Percentiles rank a stretch among this genome's conserved stretches.
phyloP scores from a whole-genome alignment of 2,113 vertebrate genomes.

The Gadus chalcogrammus region DNA sequence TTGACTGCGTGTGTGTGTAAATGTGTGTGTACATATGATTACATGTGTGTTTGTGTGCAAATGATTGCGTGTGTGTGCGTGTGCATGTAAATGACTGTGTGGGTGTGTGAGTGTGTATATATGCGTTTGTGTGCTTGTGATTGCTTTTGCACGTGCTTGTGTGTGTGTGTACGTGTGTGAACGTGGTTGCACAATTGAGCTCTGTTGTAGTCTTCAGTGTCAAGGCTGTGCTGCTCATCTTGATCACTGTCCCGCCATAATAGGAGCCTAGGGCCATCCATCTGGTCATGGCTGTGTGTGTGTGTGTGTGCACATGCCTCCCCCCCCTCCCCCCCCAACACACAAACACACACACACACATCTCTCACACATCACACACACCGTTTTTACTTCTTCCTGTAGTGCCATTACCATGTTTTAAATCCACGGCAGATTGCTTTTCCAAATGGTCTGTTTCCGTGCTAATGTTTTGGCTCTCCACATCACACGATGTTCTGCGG shows the following conservation, averaged over 20 bases:
- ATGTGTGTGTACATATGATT: no score
- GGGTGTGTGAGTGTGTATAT: not conserved
- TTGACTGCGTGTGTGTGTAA: no score
- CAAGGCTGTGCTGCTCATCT: conserved; percentile 49
- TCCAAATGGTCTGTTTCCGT: no score
- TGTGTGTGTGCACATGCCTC: conserved; percentile 21
- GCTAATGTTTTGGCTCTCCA: no score
- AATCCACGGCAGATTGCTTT: no score
- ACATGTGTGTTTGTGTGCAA: not conserved
- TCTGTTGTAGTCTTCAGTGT: conserved; percentile 20
- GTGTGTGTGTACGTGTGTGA: conserved; percentile 13
- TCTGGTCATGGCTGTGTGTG: conserved; percentile 35
- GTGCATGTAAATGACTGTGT: conserved; percentile 28
- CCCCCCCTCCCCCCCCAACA: no score
- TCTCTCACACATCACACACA: not conserved
- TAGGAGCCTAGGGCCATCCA: conserved; percentile 51
- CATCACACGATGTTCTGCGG: not conserved
- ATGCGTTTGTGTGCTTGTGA: conserved; percentile 31
- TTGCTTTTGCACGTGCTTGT: not conserved
- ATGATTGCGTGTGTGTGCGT: not conserved
- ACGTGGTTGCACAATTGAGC: not conserved
- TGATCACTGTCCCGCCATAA: conserved; percentile 58
- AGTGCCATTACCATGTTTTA: conserved; percentile 14
- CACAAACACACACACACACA: not conserved
- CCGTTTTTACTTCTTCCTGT: not conserved